Evolutionary conservation across 2,113 vertebrate species (phyloP).

Genomic region (Triplophysa dalaica): DNA sequence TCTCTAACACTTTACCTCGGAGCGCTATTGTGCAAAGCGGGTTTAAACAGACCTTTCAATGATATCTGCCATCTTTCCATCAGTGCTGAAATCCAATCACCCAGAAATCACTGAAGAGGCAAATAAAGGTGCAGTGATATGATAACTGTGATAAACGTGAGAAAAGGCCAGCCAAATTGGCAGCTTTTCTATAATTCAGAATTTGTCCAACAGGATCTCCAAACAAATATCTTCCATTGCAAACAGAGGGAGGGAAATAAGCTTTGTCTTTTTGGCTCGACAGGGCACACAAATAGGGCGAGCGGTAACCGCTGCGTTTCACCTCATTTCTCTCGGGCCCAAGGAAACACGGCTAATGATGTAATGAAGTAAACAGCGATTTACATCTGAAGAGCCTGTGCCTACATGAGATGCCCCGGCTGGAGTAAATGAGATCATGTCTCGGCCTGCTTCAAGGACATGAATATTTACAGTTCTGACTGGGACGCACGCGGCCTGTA

Average conservation of each 20-base stretch:
- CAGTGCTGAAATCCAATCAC: slow-evolving; percentile 30
- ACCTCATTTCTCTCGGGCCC: slow-evolving; percentile 33
- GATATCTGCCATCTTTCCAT: slow-evolving; percentile 16
- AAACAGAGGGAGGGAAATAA: slow-evolving; percentile 7
- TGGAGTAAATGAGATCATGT: slow-evolving; percentile 53
- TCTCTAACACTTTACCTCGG: slow-evolving; percentile 17
- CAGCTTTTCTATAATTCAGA: slow-evolving; percentile 17
- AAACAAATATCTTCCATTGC: not conserved
- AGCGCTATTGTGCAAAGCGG: not conserved
- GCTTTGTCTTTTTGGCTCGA: slow-evolving; percentile 15
- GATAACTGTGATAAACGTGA: slow-evolving; percentile 24
- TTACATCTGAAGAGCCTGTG: slow-evolving; percentile 47
- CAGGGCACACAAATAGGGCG: slow-evolving; percentile 11
- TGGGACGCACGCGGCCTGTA: slow-evolving; percentile 23
- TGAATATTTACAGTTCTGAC: slow-evolving; percentile 53
- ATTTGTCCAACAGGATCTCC: slow-evolving; percentile 16
- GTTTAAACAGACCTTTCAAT: slow-evolving; percentile 6
- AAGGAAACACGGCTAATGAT: slow-evolving; percentile 25
- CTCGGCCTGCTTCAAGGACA: slow-evolving; percentile 53
- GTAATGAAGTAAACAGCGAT: slow-evolving; percentile 21
- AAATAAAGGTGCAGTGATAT: slow-evolving; percentile 35
- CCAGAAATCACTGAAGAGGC: slow-evolving; percentile 10
- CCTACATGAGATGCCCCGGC: slow-evolving; percentile 47
- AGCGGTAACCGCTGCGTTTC: slow-evolving; percentile 1
- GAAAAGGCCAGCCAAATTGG: slow-evolving; percentile 10